Evolutionary conservation across 2,797 vertebrate species (phyloP).

Genomic region (Gouania willdenowi): DNA sequence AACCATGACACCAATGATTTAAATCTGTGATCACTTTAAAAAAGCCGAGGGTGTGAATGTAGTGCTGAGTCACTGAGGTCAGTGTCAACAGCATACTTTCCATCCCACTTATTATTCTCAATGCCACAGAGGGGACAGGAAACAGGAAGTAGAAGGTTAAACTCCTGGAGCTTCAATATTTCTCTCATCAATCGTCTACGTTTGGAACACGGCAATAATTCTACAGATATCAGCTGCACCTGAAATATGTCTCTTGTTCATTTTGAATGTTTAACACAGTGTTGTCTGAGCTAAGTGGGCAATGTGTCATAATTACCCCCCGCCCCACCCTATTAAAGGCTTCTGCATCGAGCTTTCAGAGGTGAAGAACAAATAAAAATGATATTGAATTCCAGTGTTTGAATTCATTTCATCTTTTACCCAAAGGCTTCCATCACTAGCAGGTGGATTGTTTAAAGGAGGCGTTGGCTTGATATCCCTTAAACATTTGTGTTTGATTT

Average conservation of each 20-base stretch:
- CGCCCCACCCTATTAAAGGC: constrained; percentile 29
- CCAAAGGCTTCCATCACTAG: constrained; percentile 23
- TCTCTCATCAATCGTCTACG: constrained; percentile 4
- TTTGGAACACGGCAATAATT: background rate
- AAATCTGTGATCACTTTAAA: too few species aligned
- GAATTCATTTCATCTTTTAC: constrained; percentile 16
- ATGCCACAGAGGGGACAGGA: constrained; percentile 45
- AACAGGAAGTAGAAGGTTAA: constrained; percentile 31
- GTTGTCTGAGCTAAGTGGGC: constrained; percentile 44
- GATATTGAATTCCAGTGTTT: constrained; percentile 30
- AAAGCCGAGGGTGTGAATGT: constrained; percentile 59
- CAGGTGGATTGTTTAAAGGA: constrained; percentile 42
- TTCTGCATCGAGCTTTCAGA: constrained; percentile 2
- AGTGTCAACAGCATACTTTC: constrained; percentile 62
- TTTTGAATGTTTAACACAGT: constrained; percentile 42
- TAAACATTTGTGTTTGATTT: constrained; percentile 46
- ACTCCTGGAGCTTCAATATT: constrained; percentile 34
- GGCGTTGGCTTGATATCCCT: constrained; percentile 13
- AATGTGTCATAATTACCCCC: constrained; percentile 57
- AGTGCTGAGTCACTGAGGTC: constrained; percentile 47
- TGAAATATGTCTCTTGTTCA: constrained; percentile 28
- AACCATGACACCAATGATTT: too few species aligned
- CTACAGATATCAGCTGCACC: constrained; percentile 12
- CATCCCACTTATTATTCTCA: constrained; percentile 62
- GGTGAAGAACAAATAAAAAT: constrained; percentile 49